phyloP scores from a whole-genome alignment of 2,113 vertebrate species.

The Pyrgilauda ruficollis region DNA sequence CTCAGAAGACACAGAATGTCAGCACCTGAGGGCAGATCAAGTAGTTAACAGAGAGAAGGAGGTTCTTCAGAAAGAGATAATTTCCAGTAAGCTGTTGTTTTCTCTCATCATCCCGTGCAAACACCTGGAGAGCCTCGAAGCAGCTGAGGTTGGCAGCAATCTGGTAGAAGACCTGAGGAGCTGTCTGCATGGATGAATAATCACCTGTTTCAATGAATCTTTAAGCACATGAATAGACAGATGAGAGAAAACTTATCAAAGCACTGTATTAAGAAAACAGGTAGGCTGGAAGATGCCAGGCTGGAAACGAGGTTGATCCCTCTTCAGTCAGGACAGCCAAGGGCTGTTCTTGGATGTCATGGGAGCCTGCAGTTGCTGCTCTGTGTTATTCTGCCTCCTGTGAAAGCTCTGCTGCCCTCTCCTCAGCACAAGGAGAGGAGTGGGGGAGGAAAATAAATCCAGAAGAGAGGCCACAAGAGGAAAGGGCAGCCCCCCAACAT shows the following conservation, averaged over 20 bases:
- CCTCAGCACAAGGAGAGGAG: neutral
- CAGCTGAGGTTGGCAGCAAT: neutral
- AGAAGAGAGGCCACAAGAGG: neutral
- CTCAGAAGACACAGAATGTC: neutral
- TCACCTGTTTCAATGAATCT: neutral
- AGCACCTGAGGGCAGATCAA: neutral
- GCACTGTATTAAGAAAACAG: neutral
- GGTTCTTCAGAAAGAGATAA: neutral
- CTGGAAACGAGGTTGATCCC: neutral
- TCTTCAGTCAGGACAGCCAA: neutral
- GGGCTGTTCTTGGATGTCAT: neutral
- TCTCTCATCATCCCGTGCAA: neutral
- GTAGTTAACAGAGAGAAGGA: neutral
- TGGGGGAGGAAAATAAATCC: neutral
- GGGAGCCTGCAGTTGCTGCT: neutral
- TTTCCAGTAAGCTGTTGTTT: neutral
- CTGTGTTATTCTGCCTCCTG: neutral
- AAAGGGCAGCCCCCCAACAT: neutral
- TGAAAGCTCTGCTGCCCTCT: neutral
- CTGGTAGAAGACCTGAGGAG: conserved; percentile 15
- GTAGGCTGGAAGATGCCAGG: neutral
- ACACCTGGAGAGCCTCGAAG: neutral
- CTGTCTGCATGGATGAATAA: neutral
- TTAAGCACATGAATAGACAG: neutral
- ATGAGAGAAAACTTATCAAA: neutral